Evolutionary conservation across 2,797 vertebrate species (phyloP).

Genomic region (Rhinatrema bivittatum): DNA sequence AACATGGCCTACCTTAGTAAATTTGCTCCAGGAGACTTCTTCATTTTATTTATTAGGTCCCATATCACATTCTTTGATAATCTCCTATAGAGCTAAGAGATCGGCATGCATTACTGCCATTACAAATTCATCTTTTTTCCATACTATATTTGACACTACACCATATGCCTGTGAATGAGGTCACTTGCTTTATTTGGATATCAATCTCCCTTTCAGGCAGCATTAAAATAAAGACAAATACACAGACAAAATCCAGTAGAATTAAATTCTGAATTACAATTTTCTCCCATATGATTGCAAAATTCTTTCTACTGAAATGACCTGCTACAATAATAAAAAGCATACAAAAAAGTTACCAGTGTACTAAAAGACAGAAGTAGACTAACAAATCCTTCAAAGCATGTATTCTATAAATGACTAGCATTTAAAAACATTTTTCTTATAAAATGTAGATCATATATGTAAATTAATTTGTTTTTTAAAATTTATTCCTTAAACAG

Average conservation of each 20-base stretch:
- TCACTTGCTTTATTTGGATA: constrained; percentile 60
- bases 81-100: constrained; percentile 47
- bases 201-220: constrained; percentile 57
- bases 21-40: constrained; percentile 44
- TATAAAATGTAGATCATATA: constrained; percentile 69
- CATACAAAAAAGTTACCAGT: constrained; percentile 85
- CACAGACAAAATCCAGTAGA: constrained; percentile 74
- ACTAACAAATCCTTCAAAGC: constrained; percentile 74
- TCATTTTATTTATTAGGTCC: constrained; percentile 30
- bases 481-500: constrained; percentile 51
- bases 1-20: constrained; percentile 57
- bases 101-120: constrained; percentile 38
- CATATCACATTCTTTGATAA: constrained; percentile 39
- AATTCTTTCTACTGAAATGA: constrained; percentile 84
- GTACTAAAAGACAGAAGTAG: constrained; percentile 78
- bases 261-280: constrained; percentile 77
- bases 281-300: constrained; percentile 75
- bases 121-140: constrained; percentile 40
- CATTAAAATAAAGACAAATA: constrained; percentile 71
- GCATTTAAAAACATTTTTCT: constrained; percentile 68
- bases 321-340: constrained; percentile 89
- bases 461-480: constrained; percentile 57
- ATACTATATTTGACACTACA: constrained; percentile 52
- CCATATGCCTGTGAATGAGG: constrained; percentile 46
- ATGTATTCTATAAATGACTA: constrained; percentile 70